phyloP scores from a whole-genome alignment of 2,797 vertebrate species.

The Pipistrellus kuhlii region DNA sequence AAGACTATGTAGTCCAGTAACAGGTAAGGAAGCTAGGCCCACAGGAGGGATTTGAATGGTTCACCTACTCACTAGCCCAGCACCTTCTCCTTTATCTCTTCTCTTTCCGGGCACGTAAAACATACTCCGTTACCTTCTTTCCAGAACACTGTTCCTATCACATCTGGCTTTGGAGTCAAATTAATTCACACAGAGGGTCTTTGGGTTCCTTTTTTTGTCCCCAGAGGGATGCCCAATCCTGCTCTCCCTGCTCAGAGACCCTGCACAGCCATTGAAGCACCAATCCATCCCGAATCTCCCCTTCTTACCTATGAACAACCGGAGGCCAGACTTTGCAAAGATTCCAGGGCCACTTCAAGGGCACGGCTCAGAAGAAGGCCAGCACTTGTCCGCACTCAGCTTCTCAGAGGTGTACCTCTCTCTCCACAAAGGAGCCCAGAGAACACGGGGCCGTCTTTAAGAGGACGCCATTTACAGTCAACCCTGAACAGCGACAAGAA shows the following conservation, averaged over 20 bases:
- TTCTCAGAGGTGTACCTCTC: not conserved
- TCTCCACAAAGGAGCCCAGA: not conserved
- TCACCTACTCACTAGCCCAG: not conserved
- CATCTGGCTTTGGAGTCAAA: slow-evolving; percentile 38
- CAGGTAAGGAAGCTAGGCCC: not conserved
- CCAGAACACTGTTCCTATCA: not conserved
- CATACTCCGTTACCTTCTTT: not conserved
- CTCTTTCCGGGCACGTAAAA: not conserved
- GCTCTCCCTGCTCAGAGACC: not conserved
- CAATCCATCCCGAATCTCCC: not conserved
- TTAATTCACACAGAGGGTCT: slow-evolving; percentile 35
- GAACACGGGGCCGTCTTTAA: slow-evolving; percentile 56
- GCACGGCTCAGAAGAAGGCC: not conserved
- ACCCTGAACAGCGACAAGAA: slow-evolving; percentile 72
- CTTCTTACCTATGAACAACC: not conserved
- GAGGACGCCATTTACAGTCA: slow-evolving; percentile 65
- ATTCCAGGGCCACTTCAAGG: not conserved
- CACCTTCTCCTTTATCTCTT: not conserved
- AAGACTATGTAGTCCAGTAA: not conserved
- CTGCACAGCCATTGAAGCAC: not conserved
- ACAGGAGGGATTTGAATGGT: not conserved
- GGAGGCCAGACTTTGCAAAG: not conserved
- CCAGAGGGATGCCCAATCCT: not conserved
- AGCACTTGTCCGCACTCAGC: not conserved
- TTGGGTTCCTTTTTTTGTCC: not conserved